Base-by-base conservation (phyloP, 2,113 vertebrate species). In the Pholis gunnellus region DNA sequence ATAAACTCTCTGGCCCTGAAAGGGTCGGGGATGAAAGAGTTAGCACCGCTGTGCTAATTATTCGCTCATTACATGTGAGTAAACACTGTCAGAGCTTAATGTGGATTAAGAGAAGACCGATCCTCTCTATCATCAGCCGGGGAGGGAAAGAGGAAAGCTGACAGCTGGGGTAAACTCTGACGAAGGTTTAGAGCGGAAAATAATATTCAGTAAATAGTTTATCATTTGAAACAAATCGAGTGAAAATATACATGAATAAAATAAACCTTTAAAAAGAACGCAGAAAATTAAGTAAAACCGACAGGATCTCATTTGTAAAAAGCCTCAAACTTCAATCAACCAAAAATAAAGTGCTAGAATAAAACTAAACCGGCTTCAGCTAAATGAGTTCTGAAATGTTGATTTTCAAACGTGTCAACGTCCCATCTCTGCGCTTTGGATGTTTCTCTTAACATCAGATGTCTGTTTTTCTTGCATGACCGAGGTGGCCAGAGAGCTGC, bases 41-140 rank as follows among this genome's bases (percentile, higher is more conserved):
- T 87, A 73, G 66, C 89, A 79, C 82, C 4, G 70, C 80, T 2
- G 69, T 89, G 94, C 89, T 94, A 91, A 95, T 91, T 90, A 94
- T 90, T 89, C 92, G 72, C 81, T 94, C 87, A 94, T 93, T 91
- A 93, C 89, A 84, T 89, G 89, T 83, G 89, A 91, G 94, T 89
- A 94, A 94, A 94, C 91, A 92, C 80, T 11, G 44, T 84, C 48
- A 79, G 81, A 66, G 65, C 52, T 31, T 87, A 68, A 92, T 91
- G 85, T 89, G 91, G 85, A 92, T 91, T 85, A 91, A 79, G 63
- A 79, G 72, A 66, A 46, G 57, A 9, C 61, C 48, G 50, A 72
- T 83, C 75, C 57, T 72, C 40, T 79, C 50, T 38, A 59, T 78
- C 84, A 75, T 67, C 50, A n/a, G 63, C 76, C 76, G 18, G 44